Base-by-base conservation (phyloP, 1,140 invertebrate genomes). In the Ceratitis capitata region DNA sequence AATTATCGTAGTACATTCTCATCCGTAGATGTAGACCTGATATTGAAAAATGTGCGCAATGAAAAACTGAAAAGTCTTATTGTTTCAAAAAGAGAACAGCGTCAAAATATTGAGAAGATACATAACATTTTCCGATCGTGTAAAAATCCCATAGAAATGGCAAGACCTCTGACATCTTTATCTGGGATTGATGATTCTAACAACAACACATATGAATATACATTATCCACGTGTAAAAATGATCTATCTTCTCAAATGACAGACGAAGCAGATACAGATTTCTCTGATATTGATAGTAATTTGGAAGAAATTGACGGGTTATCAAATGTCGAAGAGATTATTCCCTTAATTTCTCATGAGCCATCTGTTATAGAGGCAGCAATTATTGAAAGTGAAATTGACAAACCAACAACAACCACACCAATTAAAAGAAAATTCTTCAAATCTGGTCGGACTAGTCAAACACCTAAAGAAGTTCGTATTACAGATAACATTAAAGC, bases 111-210 rank as follows among this genome's bases (percentile, higher is more conserved):
- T 32, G 88, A 91, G 84, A 74, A 91, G 45, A 87, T 91, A 0
- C 89, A 91, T 42, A 61, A 88, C 26, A 90, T 90, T 35, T 84
- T 91, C 9, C 88, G 89, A 7, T 83, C 32, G 2, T 88, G 88
- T 16, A 69, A 84, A 23, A 88, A 91, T 88, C 90, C 90, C 10
- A 91, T 91, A 29, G 87, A 91, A 85, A 91, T 91, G 89, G 90
- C 90, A 0, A 88, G 88, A 53, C 90, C 90, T 0, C 82, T 91
- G 1, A 89, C 87, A 45, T 82, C 87, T 9, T 84, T 89, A 10
- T 51, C 42, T 16, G 35, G 32, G 2, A 87, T 86, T 7, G 87
- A 89, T 84, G 88, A 87, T 42, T 88, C 88, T 32, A 89, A 91
- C 45, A 88, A 89, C 23, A 89, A 90, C 56, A 4, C 5, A 35